Evolutionary conservation across 2,797 vertebrate genomes (phyloP).

Genomic region (Premnoplex brunnescens): DNA sequence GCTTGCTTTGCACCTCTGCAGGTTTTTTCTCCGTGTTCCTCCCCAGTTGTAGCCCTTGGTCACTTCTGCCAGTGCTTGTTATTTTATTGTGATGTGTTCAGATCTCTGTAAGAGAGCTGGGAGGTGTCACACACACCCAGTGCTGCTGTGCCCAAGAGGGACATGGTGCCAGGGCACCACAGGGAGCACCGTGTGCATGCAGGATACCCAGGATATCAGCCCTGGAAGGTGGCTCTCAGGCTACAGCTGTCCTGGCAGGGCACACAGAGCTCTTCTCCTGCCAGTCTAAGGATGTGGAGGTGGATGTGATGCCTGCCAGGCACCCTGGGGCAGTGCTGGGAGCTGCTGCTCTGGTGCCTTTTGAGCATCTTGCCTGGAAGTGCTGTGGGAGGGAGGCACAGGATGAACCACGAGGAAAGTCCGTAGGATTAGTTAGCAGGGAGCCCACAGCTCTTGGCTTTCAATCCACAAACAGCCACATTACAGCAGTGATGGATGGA

Average conservation of each 20-base stretch:
- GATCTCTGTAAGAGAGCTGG: background rate
- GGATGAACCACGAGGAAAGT: background rate
- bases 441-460: background rate
- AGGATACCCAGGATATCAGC: background rate
- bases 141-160: fast-evolving
- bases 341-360: background rate
- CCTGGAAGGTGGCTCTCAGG: background rate
- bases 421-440: background rate
- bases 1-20: background rate
- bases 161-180: fast-evolving
- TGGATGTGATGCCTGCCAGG: background rate
- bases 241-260: background rate
- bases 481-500: background rate
- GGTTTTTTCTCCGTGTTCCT: background rate
- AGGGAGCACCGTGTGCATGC: fast-evolving
- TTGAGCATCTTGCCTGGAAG: background rate
- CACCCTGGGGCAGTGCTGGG: background rate
- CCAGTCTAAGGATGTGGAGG: background rate
- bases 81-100: too few relatives aligned
- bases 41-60: background rate
- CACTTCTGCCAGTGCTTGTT: background rate
- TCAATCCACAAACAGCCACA: background rate
- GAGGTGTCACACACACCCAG: fast-evolving
- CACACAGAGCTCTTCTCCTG: background rate
- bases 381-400: background rate